Conservation (phyloP, 2,888 invertebrate genomes). For the Pristionchus entomophagus region DNA sequence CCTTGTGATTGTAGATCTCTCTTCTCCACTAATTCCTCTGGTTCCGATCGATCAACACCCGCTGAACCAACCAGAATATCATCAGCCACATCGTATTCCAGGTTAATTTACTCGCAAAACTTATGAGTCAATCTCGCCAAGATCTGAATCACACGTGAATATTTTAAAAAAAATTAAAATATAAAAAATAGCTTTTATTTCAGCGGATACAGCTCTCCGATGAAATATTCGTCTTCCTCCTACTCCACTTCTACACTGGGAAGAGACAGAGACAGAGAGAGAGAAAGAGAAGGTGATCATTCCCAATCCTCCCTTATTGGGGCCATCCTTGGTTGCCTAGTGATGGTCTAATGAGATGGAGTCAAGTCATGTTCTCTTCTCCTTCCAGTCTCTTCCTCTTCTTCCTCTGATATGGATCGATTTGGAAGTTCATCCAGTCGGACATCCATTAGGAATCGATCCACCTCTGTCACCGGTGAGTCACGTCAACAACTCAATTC, state of each 20-base stretch:
- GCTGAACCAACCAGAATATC: background rate
- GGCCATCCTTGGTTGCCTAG: background rate
- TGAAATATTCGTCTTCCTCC: conserved; percentile 46
- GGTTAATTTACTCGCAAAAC: background rate
- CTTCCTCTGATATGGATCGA: conserved; percentile 10
- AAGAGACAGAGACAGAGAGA: conserved; percentile 17
- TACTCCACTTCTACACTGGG: conserved; percentile 45
- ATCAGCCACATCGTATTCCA: background rate
- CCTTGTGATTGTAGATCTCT: background rate
- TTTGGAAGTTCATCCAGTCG: background rate
- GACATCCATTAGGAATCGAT: conserved; percentile 5
- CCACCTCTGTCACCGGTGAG: conserved; percentile 2
- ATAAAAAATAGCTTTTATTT: background rate
- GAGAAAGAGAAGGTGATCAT: conserved; percentile 8
- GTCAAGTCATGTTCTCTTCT: background rate
- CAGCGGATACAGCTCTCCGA: conserved; percentile 30
- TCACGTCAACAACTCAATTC: background rate
- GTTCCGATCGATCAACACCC: background rate
- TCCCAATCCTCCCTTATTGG: background rate
- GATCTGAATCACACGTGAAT: no score
- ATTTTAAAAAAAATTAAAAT: no score
- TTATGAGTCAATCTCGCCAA: no score
- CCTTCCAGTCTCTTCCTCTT: background rate
- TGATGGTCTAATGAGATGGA: background rate
- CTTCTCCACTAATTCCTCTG: conserved; percentile 3